A percentile compares a stretch with the other conserved stretches of the same genome.
Conservation (phyloP, 1,140 invertebrate species). For the Caenorhabditis latens region DNA sequence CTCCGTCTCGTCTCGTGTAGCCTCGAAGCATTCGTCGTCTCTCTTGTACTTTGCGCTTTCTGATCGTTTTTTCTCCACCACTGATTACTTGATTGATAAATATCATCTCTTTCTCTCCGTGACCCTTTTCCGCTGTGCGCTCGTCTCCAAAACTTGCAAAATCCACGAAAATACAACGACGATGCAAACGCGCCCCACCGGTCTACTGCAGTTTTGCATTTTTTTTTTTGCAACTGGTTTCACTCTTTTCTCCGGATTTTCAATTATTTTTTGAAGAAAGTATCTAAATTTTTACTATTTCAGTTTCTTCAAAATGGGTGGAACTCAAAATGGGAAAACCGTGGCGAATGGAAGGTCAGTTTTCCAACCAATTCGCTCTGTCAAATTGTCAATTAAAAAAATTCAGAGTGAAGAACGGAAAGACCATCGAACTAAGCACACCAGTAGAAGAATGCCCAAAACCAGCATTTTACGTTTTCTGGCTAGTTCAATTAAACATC, state of each 20-base stretch:
- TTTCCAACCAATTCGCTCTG: not conserved
- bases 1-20: conserved; percentile 3
- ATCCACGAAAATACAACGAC: not conserved
- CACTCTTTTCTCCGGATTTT: not conserved
- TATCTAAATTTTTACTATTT: not conserved
- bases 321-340: conserved; percentile 46
- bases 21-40: not conserved
- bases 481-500: conserved; percentile 1
- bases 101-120: conserved; percentile 3
- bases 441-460: conserved; percentile 2
- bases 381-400: not conserved
- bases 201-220: not conserved
- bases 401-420: conserved; percentile 12
- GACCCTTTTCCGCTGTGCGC: not conserved
- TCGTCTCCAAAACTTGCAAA: not conserved
- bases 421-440: not conserved
- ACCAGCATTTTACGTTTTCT: conserved; percentile 35
- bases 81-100: conserved; percentile 41
- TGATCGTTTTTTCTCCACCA: not conserved
- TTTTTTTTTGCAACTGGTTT: not conserved
- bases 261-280: not conserved
- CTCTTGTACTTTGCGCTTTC: conserved; percentile 38
- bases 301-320: conserved; percentile 27
- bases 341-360: conserved; percentile 17
- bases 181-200: conserved; percentile 15